Evolutionary conservation across 2,888 invertebrate genomes (phyloP).

Genomic region (Eucera pruinosa): DNA sequence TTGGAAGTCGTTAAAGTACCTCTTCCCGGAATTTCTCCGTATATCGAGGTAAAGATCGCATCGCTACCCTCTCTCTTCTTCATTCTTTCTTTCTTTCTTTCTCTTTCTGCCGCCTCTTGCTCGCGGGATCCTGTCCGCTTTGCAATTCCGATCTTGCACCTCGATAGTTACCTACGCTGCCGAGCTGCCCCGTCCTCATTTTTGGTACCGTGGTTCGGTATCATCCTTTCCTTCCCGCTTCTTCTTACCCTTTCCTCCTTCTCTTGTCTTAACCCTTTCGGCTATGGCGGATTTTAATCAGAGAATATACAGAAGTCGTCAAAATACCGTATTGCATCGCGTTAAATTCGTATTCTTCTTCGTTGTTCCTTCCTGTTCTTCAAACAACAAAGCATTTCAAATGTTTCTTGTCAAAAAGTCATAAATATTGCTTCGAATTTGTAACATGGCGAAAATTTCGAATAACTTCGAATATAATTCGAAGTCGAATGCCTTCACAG

Average conservation of each 20-base stretch:
- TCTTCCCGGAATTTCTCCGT: constrained; percentile 82
- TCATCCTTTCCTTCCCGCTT: constrained; percentile 12
- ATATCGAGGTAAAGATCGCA: constrained; percentile 80
- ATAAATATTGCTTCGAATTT: too few relatives aligned
- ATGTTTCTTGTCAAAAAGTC: too few relatives aligned
- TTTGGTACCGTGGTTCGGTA: constrained; percentile 64
- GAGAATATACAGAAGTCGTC: too few relatives aligned
- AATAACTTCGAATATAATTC: too few relatives aligned
- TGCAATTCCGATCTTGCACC: constrained; percentile 84
- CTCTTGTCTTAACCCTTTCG: too few relatives aligned
- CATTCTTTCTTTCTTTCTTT: constrained; percentile 29
- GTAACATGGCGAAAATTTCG: too few relatives aligned
- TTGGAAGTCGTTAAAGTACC: constrained; percentile 83
- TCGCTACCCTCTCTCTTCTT: constrained; percentile 64
- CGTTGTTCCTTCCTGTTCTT: too few relatives aligned
- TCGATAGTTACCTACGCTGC: constrained; percentile 79
- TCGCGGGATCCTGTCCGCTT: constrained; percentile 81
- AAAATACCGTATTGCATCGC: too few relatives aligned
- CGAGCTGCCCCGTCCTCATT: constrained; percentile 73
- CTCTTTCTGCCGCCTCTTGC: constrained; percentile 57
- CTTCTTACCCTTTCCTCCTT: not conserved
- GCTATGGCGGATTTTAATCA: too few relatives aligned
- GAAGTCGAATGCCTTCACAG: too few relatives aligned
- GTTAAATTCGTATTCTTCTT: too few relatives aligned
- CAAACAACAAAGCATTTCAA: too few relatives aligned